A percentile compares a stretch with the other conserved stretches of the same genome.
phyloP scores from a whole-genome alignment of 1,140 invertebrate genomes.

The Ceratitis capitata region DNA sequence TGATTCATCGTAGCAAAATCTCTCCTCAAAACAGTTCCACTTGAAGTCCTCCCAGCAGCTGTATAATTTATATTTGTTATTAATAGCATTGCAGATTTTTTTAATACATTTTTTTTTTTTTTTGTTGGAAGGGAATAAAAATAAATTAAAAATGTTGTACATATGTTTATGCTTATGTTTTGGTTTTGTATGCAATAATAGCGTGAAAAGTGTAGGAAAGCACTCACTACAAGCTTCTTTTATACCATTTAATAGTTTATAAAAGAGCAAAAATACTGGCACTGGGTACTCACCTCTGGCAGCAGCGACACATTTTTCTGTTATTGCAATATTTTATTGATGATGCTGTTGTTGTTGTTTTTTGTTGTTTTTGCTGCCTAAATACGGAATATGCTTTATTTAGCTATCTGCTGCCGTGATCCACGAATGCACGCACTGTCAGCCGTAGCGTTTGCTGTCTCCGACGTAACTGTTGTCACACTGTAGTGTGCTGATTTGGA shows the following conservation, averaged over 20 bases:
- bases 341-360: not conserved
- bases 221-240: not conserved
- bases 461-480: not conserved
- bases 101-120: not conserved
- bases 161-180: not conserved
- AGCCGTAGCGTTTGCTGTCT: not conserved
- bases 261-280: too few species aligned
- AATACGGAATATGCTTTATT: too few species aligned
- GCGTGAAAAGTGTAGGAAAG: not conserved
- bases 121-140: conserved; percentile 4
- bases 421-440: not conserved
- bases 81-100: too few species aligned
- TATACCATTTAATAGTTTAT: not conserved
- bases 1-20: conserved; percentile 71
- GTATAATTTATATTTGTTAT: conserved; percentile 38
- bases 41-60: conserved; percentile 71
- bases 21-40: conserved; percentile 72
- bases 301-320: conserved; percentile 62
- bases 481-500: too few species aligned
- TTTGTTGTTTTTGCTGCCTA: not conserved
- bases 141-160: conserved; percentile 13
- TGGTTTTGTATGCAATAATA: not conserved
- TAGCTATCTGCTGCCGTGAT: not conserved
- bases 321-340: not conserved
- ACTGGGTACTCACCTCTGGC: conserved; percentile 60